These are phyloP conservation scores for Melipona beecheii DNA, from an alignment of 2,888 invertebrate genomes.

Conservation along the genomic window DNA sequence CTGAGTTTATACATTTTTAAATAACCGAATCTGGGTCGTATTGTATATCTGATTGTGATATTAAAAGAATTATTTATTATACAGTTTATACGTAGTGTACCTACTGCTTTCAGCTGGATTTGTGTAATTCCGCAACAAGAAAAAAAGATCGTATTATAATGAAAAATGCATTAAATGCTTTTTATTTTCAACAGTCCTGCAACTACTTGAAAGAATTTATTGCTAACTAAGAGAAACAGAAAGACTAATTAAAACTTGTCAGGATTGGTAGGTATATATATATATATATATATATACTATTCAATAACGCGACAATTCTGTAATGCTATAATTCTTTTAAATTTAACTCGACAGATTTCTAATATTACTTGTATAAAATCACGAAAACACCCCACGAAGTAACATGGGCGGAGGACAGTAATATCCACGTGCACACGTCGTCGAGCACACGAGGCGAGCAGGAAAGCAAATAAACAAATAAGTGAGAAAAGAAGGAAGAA, in stretches of 20 bases:
- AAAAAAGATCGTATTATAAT: too few relatives aligned
- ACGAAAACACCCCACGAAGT: not conserved
- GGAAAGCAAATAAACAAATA: not conserved
- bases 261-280: too few relatives aligned
- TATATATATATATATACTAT: too few relatives aligned
- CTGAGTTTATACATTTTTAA: not conserved
- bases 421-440: conserved; percentile 14
- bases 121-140: too few relatives aligned
- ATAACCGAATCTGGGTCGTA: not conserved
- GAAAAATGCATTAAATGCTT: too few relatives aligned
- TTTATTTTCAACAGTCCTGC: too few relatives aligned
- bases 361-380: not conserved
- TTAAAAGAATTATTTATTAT: not conserved
- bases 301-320: not conserved
- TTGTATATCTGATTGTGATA: not conserved
- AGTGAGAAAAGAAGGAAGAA: not conserved
- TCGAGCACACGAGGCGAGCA: not conserved
- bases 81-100: not conserved
- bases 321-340: not conserved
- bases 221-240: too few relatives aligned
- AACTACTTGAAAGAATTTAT: too few relatives aligned
- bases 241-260: too few relatives aligned
- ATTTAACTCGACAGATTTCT: not conserved
- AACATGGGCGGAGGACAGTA: conserved; percentile 3
- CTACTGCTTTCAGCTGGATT: not conserved